Conservation (phyloP, 2,888 invertebrate genomes). For the Latrodectus hesperus region DNA sequence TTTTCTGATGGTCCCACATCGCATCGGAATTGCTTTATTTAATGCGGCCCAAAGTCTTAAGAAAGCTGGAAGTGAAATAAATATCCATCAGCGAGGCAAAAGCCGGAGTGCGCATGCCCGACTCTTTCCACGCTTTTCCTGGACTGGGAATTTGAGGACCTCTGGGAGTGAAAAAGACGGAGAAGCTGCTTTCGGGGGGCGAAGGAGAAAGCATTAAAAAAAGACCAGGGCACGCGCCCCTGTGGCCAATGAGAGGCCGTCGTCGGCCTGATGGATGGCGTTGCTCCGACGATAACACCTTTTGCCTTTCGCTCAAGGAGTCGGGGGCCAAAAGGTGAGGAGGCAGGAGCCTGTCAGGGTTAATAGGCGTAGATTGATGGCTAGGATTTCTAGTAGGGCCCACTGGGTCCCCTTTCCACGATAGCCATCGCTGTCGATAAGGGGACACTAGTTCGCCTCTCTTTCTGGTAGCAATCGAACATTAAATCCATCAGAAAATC, state of each 20-base stretch:
- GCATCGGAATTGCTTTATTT: slow-evolving; percentile 39
- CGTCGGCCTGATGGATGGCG: slow-evolving; percentile 61
- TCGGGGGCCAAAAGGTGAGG: slow-evolving; percentile 67
- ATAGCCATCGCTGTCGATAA: slow-evolving; percentile 65
- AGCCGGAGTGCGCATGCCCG: slow-evolving; percentile 38
- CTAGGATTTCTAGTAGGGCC: slow-evolving; percentile 59
- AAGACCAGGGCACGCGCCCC: slow-evolving; percentile 61
- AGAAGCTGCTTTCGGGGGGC: slow-evolving; percentile 29
- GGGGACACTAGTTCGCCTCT: slow-evolving; percentile 50
- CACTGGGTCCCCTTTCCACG: slow-evolving; percentile 49
- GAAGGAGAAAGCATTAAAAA: slow-evolving; percentile 33
- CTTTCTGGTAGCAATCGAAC: slow-evolving; percentile 65
- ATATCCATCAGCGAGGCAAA: slow-evolving; percentile 34
- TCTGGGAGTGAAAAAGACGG: slow-evolving; percentile 38
- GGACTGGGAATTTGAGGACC: slow-evolving; percentile 49
- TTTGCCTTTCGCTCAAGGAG: slow-evolving; percentile 52
- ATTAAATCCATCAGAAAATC: slow-evolving; percentile 69
- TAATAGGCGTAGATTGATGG: slow-evolving; percentile 70
- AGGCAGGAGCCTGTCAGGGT: slow-evolving; percentile 68
- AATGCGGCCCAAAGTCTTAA: slow-evolving; percentile 38
- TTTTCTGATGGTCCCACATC: slow-evolving; percentile 33
- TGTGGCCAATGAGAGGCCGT: slow-evolving; percentile 65
- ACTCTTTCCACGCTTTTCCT: slow-evolving; percentile 35
- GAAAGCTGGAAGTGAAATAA: slow-evolving; percentile 30
- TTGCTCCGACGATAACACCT: slow-evolving; percentile 68